Evolutionary conservation across 2,888 invertebrate species (phyloP).

Genomic region (Suillia variegata): DNA sequence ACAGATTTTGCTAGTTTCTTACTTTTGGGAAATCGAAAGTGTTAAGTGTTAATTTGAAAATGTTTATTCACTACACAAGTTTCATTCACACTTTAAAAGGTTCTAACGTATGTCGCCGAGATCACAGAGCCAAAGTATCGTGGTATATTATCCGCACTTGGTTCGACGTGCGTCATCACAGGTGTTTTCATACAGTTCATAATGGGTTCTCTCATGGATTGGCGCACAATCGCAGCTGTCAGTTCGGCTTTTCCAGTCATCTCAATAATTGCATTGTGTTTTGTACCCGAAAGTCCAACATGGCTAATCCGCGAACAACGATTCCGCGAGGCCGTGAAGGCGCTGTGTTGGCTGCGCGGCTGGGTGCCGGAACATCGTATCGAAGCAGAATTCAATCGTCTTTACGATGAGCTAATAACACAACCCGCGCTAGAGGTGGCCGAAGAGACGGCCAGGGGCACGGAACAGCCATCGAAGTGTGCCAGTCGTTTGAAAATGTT

Average conservation of each 20-base stretch:
- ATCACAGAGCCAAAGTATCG: constrained; percentile 80
- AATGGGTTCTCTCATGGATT: constrained; percentile 72
- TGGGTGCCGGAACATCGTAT: constrained; percentile 72
- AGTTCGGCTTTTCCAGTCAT: constrained; percentile 70
- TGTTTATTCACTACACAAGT: constrained; percentile 6
- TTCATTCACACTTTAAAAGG: constrained; percentile 58
- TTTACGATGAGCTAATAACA: constrained; percentile 54
- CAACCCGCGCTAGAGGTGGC: constrained; percentile 49
- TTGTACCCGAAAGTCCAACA: constrained; percentile 82
- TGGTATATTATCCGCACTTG: constrained; percentile 71
- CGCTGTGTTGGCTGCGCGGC: constrained; percentile 79
- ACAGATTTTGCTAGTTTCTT: neutral
- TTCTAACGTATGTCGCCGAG: constrained; percentile 83
- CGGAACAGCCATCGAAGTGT: constrained; percentile 15
- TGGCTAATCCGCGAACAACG: constrained; percentile 76
- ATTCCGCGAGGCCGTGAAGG: constrained; percentile 69
- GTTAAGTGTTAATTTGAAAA: neutral
- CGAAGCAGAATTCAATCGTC: constrained; percentile 60
- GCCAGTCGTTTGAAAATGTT: constrained; percentile 61
- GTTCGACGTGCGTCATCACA: constrained; percentile 75
- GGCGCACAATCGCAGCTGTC: constrained; percentile 74
- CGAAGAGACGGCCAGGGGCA: constrained; percentile 29
- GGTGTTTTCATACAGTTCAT: constrained; percentile 79
- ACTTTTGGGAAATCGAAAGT: no score
- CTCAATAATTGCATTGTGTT: constrained; percentile 69